phyloP scores from a whole-genome alignment of 2,113 vertebrate genomes.

The Hydrochoerus hydrochaeris region DNA sequence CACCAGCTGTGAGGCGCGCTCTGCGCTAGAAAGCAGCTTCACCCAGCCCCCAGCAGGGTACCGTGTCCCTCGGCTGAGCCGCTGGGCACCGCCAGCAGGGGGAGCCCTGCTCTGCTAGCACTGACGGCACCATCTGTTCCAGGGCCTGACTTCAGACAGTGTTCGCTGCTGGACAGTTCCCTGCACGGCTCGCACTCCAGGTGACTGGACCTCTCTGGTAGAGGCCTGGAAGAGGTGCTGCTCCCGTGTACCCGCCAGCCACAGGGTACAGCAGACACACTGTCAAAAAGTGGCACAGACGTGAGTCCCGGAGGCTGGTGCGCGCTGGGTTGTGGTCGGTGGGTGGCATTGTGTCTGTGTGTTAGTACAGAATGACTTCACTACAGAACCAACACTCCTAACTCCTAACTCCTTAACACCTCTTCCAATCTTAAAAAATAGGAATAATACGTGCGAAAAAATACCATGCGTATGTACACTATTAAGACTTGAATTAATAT shows the following conservation, averaged over 20 bases:
- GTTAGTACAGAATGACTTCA: background rate
- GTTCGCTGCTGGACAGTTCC: slow-evolving; percentile 79
- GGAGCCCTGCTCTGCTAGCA: slow-evolving; percentile 2
- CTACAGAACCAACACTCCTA: background rate
- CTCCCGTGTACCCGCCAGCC: background rate
- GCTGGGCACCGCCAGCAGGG: slow-evolving; percentile 14
- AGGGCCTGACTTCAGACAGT: slow-evolving; percentile 32
- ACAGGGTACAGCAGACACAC: background rate
- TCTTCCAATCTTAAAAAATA: slow-evolving; percentile 2
- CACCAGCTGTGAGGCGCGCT: background rate
- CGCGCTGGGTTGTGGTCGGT: no score
- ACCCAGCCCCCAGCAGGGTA: background rate
- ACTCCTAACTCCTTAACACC: background rate
- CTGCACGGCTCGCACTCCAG: background rate
- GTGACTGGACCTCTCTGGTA: no score
- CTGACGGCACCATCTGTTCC: background rate
- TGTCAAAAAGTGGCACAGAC: background rate
- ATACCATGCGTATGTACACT: background rate
- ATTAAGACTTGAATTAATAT: background rate
- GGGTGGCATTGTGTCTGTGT: background rate
- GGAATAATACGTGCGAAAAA: background rate
- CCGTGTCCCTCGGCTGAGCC: background rate
- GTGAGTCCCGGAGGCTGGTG: background rate
- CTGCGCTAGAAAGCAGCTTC: background rate
- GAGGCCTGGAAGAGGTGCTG: background rate